Evolutionary conservation across 2,113 vertebrate species (phyloP).

Genomic region (Vidua chalybeata): DNA sequence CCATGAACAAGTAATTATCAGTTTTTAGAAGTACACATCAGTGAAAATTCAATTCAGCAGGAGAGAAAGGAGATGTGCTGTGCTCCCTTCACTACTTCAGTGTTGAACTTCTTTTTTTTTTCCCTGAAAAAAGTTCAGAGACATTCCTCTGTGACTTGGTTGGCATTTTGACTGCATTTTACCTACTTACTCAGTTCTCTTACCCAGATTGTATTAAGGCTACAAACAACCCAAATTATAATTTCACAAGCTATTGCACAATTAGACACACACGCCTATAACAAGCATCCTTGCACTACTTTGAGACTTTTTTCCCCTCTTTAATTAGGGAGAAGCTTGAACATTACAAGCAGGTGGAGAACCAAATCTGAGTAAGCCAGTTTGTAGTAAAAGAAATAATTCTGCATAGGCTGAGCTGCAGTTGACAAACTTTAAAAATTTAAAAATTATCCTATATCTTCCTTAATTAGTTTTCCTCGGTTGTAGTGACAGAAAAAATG

Average conservation of each 20-base stretch:
- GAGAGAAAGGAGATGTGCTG: neutral
- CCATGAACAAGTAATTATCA: neutral
- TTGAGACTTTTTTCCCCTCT: neutral
- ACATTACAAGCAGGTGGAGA: neutral
- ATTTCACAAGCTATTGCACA: conserved; percentile 22
- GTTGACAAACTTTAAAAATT: neutral
- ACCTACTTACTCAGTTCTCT: neutral
- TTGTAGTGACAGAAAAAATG: conserved; percentile 21
- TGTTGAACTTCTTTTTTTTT: neutral
- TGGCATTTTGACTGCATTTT: neutral
- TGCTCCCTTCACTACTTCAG: neutral
- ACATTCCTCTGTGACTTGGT: neutral
- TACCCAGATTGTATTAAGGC: conserved; percentile 27
- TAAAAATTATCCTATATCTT: neutral
- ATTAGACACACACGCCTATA: neutral
- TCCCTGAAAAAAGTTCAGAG: neutral
- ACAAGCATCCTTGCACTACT: neutral
- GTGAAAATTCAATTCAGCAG: neutral
- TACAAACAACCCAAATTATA: neutral
- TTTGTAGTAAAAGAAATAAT: conserved; percentile 15
- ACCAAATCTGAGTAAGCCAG: neutral
- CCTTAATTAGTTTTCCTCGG: neutral
- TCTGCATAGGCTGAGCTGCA: neutral
- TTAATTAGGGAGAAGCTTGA: neutral
- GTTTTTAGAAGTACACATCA: neutral